Base-by-base conservation (phyloP, 2,888 invertebrate species). In the Troides helena region DNA sequence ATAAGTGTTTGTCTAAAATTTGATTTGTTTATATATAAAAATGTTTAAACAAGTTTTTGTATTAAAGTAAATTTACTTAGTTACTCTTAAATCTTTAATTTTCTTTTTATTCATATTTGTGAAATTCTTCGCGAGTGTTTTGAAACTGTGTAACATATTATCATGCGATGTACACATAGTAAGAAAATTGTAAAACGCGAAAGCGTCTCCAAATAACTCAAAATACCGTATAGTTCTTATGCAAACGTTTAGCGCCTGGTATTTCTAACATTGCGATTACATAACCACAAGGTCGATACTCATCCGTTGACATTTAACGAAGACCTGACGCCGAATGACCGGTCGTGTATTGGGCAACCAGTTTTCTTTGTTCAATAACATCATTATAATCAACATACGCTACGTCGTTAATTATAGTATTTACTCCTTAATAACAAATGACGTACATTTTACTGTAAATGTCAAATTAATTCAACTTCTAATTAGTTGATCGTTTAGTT, bases 291-390 rank as follows among this genome's bases (percentile, higher is more conserved):
- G 90, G 91, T 88, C 88, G 81, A 67, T 76, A 81, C 74, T 82
- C 88, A 79, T 88, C 88, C 74, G 73, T 85, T 91, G 91, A 89
- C 92, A 92, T 92, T 92, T 91, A 86, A 76, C 71, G 70, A 71
- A 75, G 73, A 75, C 76, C 78, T 79, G 80, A 77, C 79, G 78
- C 76, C 77, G 76, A 58, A 79, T 89, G 89, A 88, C 89, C 89
- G 87, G 83, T 81, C 84, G 73, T 70, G 70, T 75, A 81, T 87
- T 88, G 83, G 80, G 82, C 80, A 90, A 91, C 89, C 85, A 76
- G 88, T 89, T 89, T 80, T 82, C 63, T 67, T 67, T 64, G 64
- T 70, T 64, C 70, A 56, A 67, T 64, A 60, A 66, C 39, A 67
- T 66, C 36, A 39, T 60, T 36, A 18, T 67, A 63, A 66, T 66